Evolutionary conservation across 53 echinoderm and acorn worm genomes (phyloP), one percentile per base, ranked within the genome.

Genomic region (Arbacia lixula): DNA sequence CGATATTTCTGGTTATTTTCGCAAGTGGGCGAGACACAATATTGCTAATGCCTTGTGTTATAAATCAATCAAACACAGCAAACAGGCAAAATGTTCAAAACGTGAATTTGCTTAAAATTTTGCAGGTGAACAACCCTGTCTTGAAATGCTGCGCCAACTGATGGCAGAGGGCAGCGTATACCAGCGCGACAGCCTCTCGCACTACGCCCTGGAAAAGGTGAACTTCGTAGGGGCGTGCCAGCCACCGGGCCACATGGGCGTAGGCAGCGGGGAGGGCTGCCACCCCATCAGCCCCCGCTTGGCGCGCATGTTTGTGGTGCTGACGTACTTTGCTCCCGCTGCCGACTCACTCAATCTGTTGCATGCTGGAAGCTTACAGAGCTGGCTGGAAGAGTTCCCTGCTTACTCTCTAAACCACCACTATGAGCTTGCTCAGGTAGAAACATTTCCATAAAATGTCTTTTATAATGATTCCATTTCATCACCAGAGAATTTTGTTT

Each of bases 381-480:
- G 88, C n/a, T 94, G 94, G 98, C 46, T 97, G 66, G 97, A 97
- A 68, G 98, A 97, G 68, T 97, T 94, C 61, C 98, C 98, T 10
- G 94, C 98, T 0, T 97, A 97, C 68, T 97, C 98, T 3, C 72
- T 97, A 24, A 88, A 85, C 41, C 94, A 92, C 26, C 98, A 94
- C 53, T 83, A 91, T 75, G 90, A 97, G 80, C 82, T 97, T 20
- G 86, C 98, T 14, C 92, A 92, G 91, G 98, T 97, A 36, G 46
- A 60, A 6, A 64, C n/a, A n/a, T n/a, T n/a, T n/a, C n/a, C n/a
- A n/a, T n/a, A n/a, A n/a, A n/a, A n/a, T n/a, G n/a, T n/a, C n/a
- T n/a, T n/a, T n/a, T n/a, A n/a, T n/a, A n/a, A n/a, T n/a, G n/a
- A n/a, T n/a, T n/a, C n/a, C n/a, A n/a, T n/a, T n/a, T n/a, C n/a